phyloP scores from a whole-genome alignment of 2,888 invertebrate genomes.

The Apotomis capreana region DNA sequence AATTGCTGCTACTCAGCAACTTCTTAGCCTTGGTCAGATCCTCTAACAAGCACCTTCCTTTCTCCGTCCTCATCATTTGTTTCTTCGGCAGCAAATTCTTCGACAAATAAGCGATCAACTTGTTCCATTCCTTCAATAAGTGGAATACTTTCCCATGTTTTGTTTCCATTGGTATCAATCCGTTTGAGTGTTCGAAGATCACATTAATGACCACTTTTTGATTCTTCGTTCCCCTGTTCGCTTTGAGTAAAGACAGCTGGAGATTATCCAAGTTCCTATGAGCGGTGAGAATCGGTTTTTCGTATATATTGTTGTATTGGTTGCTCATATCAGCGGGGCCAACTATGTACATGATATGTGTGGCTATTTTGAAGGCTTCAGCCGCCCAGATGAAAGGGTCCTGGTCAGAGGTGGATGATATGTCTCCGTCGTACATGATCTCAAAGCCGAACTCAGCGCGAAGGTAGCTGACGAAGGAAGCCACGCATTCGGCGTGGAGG shows the following conservation, averaged over 20 bases:
- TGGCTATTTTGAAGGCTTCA: slow-evolving; percentile 64
- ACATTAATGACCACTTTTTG: slow-evolving; percentile 69
- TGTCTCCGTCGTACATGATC: slow-evolving; percentile 71
- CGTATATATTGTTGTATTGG: slow-evolving; percentile 68
- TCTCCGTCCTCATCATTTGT: slow-evolving; percentile 70
- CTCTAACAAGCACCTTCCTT: slow-evolving; percentile 70
- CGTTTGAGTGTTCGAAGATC: slow-evolving; percentile 72
- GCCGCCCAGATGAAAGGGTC: slow-evolving; percentile 74
- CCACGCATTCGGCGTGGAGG: slow-evolving; percentile 72
- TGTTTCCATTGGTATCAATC: slow-evolving; percentile 65
- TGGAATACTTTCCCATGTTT: slow-evolving; percentile 62
- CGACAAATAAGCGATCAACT: slow-evolving; percentile 70
- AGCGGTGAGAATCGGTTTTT: slow-evolving; percentile 68
- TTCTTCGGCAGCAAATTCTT: slow-evolving; percentile 70
- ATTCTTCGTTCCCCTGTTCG: slow-evolving; percentile 51
- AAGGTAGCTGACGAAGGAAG: slow-evolving; percentile 67
- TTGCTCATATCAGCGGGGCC: slow-evolving; percentile 68
- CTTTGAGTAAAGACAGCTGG: slow-evolving; percentile 62
- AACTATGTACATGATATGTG: slow-evolving; percentile 70
- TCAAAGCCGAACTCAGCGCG: slow-evolving; percentile 72
- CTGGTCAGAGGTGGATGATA: slow-evolving; percentile 62
- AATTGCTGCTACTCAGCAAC: slow-evolving; percentile 60
- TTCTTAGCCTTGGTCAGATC: slow-evolving; percentile 72
- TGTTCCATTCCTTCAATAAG: slow-evolving; percentile 73
- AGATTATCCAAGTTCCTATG: slow-evolving; percentile 66